Conservation (phyloP, 2,888 invertebrate genomes). For the Keiferia lycopersicella region DNA sequence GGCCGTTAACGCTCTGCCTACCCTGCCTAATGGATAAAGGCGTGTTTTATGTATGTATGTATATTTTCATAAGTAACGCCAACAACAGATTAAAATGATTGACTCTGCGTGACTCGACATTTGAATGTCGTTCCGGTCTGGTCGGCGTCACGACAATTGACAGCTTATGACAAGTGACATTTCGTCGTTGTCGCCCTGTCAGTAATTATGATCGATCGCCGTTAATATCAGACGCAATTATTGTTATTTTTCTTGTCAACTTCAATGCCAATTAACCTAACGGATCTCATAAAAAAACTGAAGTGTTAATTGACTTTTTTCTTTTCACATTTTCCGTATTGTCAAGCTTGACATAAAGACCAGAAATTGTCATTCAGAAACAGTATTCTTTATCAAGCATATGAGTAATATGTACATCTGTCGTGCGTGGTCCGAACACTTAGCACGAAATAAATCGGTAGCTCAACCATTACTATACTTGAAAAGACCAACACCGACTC, state of each 20-base stretch:
- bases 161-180: slow-evolving; percentile 36
- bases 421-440: not conserved
- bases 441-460: slow-evolving; percentile 16
- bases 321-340: not conserved
- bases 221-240: slow-evolving; percentile 3
- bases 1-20: too few relatives aligned
- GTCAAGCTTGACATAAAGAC: not conserved
- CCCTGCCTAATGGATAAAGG: too few relatives aligned
- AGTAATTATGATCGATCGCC: slow-evolving; percentile 15
- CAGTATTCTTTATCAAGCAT: not conserved
- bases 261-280: slow-evolving; percentile 3
- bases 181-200: slow-evolving; percentile 22
- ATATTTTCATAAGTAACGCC: slow-evolving; percentile 24
- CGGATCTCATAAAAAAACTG: not conserved
- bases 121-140: slow-evolving; percentile 36
- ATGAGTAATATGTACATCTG: not conserved
- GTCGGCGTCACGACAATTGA: slow-evolving; percentile 24
- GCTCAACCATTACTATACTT: slow-evolving; percentile 5
- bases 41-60: too few relatives aligned
- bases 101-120: slow-evolving; percentile 36
- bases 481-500: not conserved
- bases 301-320: slow-evolving; percentile 6
- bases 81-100: slow-evolving; percentile 22
- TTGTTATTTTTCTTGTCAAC: slow-evolving; percentile 4
- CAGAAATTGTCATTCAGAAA: not conserved